Evolutionary conservation across 2,113 vertebrate genomes (phyloP).

Genomic region (Galemys pyrenaicus): DNA sequence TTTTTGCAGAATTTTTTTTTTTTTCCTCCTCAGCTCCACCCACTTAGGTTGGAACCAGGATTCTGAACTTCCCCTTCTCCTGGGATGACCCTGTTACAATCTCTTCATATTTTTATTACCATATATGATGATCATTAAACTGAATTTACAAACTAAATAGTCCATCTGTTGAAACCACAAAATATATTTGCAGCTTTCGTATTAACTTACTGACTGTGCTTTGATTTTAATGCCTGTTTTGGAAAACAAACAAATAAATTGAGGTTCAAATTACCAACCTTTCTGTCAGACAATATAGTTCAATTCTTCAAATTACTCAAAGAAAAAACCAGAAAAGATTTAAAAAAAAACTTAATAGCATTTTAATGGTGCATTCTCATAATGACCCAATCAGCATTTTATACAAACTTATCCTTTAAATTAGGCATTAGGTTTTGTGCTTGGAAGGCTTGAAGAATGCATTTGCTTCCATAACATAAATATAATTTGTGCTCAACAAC

Average conservation of each 20-base stretch:
- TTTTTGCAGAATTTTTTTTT: too few relatives aligned
- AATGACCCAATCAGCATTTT: conserved; percentile 75
- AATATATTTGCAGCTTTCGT: not conserved
- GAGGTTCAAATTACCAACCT: not conserved
- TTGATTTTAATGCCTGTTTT: not conserved
- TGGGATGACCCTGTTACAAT: too few relatives aligned
- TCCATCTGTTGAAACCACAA: not conserved
- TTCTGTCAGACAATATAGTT: conserved; percentile 27
- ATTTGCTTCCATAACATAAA: conserved; percentile 57
- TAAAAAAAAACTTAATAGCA: conserved; percentile 52
- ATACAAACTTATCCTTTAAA: conserved; percentile 64
- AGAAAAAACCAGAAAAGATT: not conserved
- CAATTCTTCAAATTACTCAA: conserved; percentile 40
- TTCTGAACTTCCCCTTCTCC: too few relatives aligned
- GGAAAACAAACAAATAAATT: not conserved
- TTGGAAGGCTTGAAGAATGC: conserved; percentile 47
- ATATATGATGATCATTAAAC: not conserved
- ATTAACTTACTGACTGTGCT: not conserved
- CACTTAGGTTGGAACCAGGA: too few relatives aligned
- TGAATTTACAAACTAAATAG: not conserved
- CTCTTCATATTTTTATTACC: not conserved
- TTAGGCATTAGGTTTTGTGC: conserved; percentile 38
- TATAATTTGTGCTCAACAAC: not conserved
- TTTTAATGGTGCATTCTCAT: conserved; percentile 73
- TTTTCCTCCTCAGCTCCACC: too few relatives aligned